A percentile compares a stretch with the other conserved stretches of the same genome.
phyloP scores from a whole-genome alignment of 2,888 invertebrate species.

The Diarsia rubi region DNA sequence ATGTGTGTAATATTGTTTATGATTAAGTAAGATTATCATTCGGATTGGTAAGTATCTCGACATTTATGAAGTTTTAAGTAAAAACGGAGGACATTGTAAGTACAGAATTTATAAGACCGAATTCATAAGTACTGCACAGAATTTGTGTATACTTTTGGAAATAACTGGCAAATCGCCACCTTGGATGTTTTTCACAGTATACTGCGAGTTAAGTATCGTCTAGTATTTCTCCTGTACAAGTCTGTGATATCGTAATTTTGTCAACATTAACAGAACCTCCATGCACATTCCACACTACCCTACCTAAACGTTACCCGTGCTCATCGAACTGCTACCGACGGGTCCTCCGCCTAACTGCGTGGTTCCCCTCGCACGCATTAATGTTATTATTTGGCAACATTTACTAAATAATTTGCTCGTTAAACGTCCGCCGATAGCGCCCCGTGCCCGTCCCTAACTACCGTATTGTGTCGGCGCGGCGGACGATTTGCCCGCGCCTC shows the following conservation, averaged over 20 bases:
- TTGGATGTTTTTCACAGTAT: background rate
- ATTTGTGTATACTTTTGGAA: too few species aligned
- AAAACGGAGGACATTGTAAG: too few species aligned
- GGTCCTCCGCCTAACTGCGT: slow-evolving; percentile 44
- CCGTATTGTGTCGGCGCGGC: slow-evolving; percentile 83
- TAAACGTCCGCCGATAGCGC: slow-evolving; percentile 87
- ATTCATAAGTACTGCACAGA: too few species aligned
- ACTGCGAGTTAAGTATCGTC: background rate
- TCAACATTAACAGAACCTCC: background rate
- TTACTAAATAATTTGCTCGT: slow-evolving; percentile 91
- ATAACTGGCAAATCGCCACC: background rate
- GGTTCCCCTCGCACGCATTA: slow-evolving; percentile 80
- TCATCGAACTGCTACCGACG: slow-evolving; percentile 36
- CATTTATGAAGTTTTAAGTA: too few species aligned
- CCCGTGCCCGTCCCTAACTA: slow-evolving; percentile 84
- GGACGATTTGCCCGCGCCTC: slow-evolving; percentile 78
- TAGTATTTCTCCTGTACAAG: background rate
- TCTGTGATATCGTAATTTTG: background rate
- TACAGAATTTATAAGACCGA: too few species aligned
- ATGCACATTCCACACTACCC: slow-evolving; percentile 46
- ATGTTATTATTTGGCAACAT: slow-evolving; percentile 91
- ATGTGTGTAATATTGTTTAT: background rate
- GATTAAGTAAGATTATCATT: too few species aligned
- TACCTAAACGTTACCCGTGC: slow-evolving; percentile 30
- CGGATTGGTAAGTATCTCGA: too few species aligned